Percentiles rank a stretch among this genome's conserved stretches.
Conservation (phyloP, 2,888 invertebrate genomes). For the Rhogogaster chlorosoma region DNA sequence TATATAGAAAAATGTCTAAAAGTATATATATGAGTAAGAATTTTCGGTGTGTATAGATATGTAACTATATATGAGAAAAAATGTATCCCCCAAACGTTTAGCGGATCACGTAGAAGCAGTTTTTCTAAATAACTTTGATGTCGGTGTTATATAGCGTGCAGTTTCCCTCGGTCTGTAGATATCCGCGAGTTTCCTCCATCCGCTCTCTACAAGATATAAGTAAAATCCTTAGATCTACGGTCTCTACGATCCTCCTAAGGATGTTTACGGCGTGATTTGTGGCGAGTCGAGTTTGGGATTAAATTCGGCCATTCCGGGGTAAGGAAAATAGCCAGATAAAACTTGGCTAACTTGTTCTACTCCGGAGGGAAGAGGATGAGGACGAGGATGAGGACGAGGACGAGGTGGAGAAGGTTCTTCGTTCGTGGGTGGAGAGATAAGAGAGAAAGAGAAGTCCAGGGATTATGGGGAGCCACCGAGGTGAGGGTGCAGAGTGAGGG, state of each 20-base stretch:
- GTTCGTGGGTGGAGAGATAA: slow-evolving; percentile 10
- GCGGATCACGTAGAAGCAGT: slow-evolving; percentile 43
- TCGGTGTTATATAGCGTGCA: no score
- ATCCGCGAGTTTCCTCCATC: neutral
- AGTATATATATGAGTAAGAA: no score
- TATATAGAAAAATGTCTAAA: no score
- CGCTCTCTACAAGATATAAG: neutral
- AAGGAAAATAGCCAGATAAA: slow-evolving; percentile 74
- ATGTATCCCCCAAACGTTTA: slow-evolving; percentile 17
- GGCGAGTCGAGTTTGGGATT: slow-evolving; percentile 73
- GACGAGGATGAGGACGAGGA: neutral
- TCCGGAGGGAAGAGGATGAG: slow-evolving; percentile 47
- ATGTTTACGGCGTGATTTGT: slow-evolving; percentile 76
- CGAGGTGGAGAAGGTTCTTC: neutral
- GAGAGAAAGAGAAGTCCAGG: neutral
- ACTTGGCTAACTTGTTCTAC: slow-evolving; percentile 71
- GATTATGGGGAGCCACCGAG: slow-evolving; percentile 4
- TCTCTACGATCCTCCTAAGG: slow-evolving; percentile 50
- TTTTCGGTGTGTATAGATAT: neutral
- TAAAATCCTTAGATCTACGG: slow-evolving; percentile 34
- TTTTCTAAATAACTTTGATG: slow-evolving; percentile 6
- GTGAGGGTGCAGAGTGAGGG: neutral
- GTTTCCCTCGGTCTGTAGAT: neutral
- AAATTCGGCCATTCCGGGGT: slow-evolving; percentile 73
- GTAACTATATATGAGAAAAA: neutral